Conservation (phyloP, 2,113 vertebrate genomes). For the Hipposideros armiger region DNA sequence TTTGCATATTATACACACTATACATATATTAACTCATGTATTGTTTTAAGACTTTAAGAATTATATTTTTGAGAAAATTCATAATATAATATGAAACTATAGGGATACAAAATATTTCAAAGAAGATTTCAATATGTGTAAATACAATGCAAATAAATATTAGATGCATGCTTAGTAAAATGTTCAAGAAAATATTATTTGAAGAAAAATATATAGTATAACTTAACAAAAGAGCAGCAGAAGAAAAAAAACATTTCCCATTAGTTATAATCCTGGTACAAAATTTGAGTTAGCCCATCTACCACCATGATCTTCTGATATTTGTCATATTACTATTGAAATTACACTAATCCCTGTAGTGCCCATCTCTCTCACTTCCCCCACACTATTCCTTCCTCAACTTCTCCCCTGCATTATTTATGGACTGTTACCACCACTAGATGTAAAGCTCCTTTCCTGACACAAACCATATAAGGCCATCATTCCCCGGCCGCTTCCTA, state of each 20-base stretch:
- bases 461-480: neutral
- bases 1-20: neutral
- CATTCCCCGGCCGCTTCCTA: neutral
- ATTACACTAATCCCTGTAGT: neutral
- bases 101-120: neutral
- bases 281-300: neutral
- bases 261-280: neutral
- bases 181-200: neutral
- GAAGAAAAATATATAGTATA: neutral
- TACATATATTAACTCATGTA: neutral
- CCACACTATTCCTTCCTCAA: neutral
- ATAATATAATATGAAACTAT: neutral
- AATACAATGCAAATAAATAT: neutral
- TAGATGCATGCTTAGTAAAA: neutral
- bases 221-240: neutral
- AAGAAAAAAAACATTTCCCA: neutral
- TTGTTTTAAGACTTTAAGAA: neutral
- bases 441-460: neutral
- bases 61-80: neutral
- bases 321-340: too few relatives aligned
- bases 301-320: neutral
- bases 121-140: neutral
- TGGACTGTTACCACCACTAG: neutral
- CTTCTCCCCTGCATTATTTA: slow-evolving; percentile 14
- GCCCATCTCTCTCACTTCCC: too few relatives aligned